Evolutionary conservation across 2,888 invertebrate species (phyloP).

Genomic region (Podotricha telesiphe): DNA sequence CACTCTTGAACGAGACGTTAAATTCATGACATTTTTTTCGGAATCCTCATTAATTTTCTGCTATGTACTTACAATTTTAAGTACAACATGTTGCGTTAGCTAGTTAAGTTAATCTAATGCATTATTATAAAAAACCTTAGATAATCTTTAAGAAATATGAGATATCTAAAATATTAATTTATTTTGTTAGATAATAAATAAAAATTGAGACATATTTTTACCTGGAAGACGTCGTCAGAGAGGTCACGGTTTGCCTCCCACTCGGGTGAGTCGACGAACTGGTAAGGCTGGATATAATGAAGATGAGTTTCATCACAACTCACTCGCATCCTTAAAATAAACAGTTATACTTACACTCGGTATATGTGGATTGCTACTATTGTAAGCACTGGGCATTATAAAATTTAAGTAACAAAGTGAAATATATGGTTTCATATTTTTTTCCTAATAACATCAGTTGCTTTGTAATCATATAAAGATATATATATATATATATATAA

Average conservation of each 20-base stretch:
- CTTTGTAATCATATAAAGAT: constrained; percentile 9
- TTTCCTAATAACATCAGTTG: background rate
- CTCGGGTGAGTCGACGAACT: constrained; percentile 95
- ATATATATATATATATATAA: background rate
- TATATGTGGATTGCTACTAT: background rate
- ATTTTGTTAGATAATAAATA: too few relatives aligned
- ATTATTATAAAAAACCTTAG: too few relatives aligned
- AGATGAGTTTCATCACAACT: constrained; percentile 92
- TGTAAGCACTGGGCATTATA: background rate
- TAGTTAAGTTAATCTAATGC: too few relatives aligned
- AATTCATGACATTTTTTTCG: too few relatives aligned
- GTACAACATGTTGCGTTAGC: too few relatives aligned
- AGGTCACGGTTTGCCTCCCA: constrained; percentile 92
- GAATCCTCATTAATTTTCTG: too few relatives aligned
- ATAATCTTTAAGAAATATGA: too few relatives aligned
- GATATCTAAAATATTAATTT: too few relatives aligned
- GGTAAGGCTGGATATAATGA: constrained; percentile 90
- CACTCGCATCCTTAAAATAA: constrained; percentile 87
- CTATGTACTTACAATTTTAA: too few relatives aligned
- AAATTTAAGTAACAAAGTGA: background rate
- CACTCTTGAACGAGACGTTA: too few relatives aligned
- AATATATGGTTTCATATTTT: background rate
- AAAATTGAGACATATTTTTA: constrained; percentile 51
- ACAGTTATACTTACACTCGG: constrained; percentile 1
- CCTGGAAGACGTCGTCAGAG: constrained; percentile 91